Base-by-base conservation (phyloP, 1,140 invertebrate genomes). In the Sycobia sp. region DNA sequence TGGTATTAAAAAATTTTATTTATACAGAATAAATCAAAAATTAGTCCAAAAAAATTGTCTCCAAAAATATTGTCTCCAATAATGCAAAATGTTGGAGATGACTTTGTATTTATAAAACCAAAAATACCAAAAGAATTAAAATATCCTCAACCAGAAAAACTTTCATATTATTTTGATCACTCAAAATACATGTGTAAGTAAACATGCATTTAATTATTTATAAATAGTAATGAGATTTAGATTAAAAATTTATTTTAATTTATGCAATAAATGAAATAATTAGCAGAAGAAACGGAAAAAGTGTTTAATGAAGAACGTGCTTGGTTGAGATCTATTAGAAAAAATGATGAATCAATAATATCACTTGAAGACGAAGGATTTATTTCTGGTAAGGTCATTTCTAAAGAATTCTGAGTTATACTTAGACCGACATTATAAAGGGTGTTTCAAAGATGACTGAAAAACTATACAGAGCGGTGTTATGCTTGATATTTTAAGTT, bases 181-280 rank as follows among this genome's bases (percentile, higher is more conserved):
- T 59, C 69, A 20, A 8, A 64, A 49, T 65, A 68, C 25, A 73
- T 73, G 39, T 58, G 73, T 75, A 72, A 58, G 46, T 59, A 32
- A 18, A 34, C n/a, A n/a, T n/a, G n/a, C n/a, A 34, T 47, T 1
- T 20, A 32, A n/a, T 8, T 41, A 38, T 25, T 23, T 2, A 13
- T 46, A 32, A 7, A 32, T 7, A 32, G 2, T 46, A 4, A 25
- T 25, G 5, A 43, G 16, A 43, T 43, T 3, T 3, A 18, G 10
- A 5, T 46, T 44, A 22, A 46, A 43, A 23, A 7, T 23, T 46
- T 3, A 25, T 25, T 46, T 23, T 11, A 16, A 25, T 46, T 18
- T 5, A 43, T 49, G 27, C 13, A 27, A 49, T 8, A 27, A 25
- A 14, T 27, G 2, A 23, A n/a, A 46, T 25, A 55, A 56, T 22